phyloP scores from a whole-genome alignment of 2,113 vertebrate genomes.

The Ailurus styani region DNA sequence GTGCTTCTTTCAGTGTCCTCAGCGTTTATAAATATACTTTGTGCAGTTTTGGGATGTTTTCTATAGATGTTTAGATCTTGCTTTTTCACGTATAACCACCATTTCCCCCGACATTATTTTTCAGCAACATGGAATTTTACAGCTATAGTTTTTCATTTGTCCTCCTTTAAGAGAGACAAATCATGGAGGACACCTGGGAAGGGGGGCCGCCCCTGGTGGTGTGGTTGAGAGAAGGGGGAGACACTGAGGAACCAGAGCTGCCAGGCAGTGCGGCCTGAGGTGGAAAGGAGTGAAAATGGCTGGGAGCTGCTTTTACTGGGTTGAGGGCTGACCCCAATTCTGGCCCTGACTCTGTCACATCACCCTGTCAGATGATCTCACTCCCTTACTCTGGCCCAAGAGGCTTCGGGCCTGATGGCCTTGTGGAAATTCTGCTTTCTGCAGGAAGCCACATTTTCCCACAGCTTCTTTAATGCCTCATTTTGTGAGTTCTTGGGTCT shows the following conservation, averaged over 20 bases:
- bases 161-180: neutral
- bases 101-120: neutral
- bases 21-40: neutral
- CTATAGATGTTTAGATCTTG: neutral
- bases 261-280: neutral
- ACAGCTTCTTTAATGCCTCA: neutral
- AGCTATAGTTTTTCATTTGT: neutral
- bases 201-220: neutral
- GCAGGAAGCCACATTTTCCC: neutral
- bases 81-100: neutral
- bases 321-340: neutral
- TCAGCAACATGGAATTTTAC: neutral
- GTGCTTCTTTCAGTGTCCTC: neutral
- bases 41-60: neutral
- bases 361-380: neutral
- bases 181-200: neutral
- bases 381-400: neutral
- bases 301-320: neutral
- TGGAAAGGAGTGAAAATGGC: no score
- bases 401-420: neutral
- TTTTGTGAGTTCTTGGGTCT: neutral
- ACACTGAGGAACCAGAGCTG: neutral
- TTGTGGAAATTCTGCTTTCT: neutral
- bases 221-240: neutral
- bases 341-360: neutral